phyloP scores from a whole-genome alignment of 1,140 invertebrate genomes.

The Coelopa frigida region DNA sequence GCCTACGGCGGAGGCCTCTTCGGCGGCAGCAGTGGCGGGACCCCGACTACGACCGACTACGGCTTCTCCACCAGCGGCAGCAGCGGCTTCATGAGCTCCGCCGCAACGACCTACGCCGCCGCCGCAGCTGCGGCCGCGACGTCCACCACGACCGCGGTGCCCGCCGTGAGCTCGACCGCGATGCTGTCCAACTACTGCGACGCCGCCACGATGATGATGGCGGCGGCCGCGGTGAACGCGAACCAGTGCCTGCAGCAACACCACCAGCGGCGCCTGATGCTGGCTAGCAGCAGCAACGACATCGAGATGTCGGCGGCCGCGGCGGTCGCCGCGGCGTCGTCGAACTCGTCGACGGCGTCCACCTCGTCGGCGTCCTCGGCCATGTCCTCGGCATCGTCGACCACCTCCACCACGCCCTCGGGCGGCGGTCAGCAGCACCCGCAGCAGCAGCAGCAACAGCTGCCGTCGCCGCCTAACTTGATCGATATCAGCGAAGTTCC shows the following conservation, averaged over 20 bases:
- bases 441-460: slow-evolving; percentile 22
- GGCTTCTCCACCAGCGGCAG: slow-evolving; percentile 15
- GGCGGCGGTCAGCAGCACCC: slow-evolving; percentile 19
- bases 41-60: slow-evolving; percentile 4
- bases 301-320: slow-evolving; percentile 11
- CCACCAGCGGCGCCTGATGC: slow-evolving; percentile 33
- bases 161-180: slow-evolving; percentile 31
- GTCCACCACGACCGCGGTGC: slow-evolving; percentile 14
- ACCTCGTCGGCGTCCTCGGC: slow-evolving; percentile 14
- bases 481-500: slow-evolving; percentile 46
- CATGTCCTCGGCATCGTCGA: slow-evolving; percentile 12
- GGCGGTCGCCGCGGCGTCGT: slow-evolving; percentile 11
- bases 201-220: slow-evolving; percentile 44
- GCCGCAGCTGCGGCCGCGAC: slow-evolving; percentile 13
- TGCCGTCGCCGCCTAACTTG: slow-evolving; percentile 42
- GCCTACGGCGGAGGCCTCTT: not conserved
- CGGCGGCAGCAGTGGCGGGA: slow-evolving; percentile 2
- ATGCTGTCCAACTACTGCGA: slow-evolving; percentile 44
- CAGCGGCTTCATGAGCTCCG: slow-evolving; percentile 13
- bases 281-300: slow-evolving; percentile 15
- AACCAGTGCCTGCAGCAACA: slow-evolving; percentile 43
- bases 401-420: slow-evolving; percentile 13
- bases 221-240: slow-evolving; percentile 41
- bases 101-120: slow-evolving; percentile 8
- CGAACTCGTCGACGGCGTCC: slow-evolving; percentile 17